Conservation (phyloP, 2,113 vertebrate genomes). For the Nesoenas mayeri region DNA sequence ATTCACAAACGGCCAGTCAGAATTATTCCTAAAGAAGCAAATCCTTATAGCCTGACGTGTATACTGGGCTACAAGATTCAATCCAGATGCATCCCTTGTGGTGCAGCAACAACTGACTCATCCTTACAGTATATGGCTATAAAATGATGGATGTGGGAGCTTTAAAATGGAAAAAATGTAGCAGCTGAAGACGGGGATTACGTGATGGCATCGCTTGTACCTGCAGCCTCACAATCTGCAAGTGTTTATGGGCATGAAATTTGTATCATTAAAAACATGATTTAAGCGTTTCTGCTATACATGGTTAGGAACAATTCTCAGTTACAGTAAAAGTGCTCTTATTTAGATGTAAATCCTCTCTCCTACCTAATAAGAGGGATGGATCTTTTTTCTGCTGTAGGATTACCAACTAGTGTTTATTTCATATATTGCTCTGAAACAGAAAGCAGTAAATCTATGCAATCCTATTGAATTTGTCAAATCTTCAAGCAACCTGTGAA, state of each 20-base stretch:
- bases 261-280: not conserved
- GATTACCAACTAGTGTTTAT: not conserved
- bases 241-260: not conserved
- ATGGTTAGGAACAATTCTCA: not conserved
- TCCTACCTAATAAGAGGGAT: not conserved
- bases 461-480: not conserved
- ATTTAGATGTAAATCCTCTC: not conserved
- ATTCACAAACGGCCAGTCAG: not conserved
- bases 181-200: not conserved
- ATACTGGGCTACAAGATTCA: not conserved
- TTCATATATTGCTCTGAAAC: not conserved
- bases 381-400: not conserved
- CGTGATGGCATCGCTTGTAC: not conserved
- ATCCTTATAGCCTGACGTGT: not conserved
- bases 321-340: not conserved
- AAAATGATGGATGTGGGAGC: not conserved
- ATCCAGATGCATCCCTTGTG: constrained; percentile 23
- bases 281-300: not conserved
- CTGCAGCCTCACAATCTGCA: not conserved
- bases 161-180: constrained; percentile 31
- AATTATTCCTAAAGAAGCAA: not conserved
- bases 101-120: not conserved
- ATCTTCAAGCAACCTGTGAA: too few species aligned
- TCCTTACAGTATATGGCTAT: constrained; percentile 13
- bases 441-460: not conserved